phyloP scores from a whole-genome alignment of 2,888 invertebrate genomes.

The Steinernema carpocapsae region DNA sequence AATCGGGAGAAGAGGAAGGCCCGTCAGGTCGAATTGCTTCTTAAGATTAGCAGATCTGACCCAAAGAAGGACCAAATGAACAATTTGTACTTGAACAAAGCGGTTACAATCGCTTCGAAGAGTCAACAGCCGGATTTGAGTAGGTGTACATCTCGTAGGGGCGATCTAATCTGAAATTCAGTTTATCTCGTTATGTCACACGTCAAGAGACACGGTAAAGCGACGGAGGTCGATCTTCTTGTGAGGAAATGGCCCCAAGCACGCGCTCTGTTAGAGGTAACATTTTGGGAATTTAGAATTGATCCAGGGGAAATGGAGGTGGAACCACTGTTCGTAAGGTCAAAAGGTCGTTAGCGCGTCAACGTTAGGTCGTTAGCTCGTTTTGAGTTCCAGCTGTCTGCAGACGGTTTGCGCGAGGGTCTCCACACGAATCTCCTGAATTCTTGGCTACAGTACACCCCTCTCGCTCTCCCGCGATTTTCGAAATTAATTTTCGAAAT shows the following conservation, averaged over 20 bases:
- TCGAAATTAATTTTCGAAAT: no score
- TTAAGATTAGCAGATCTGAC: conserved; percentile 41
- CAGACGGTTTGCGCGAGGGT: no score
- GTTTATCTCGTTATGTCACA: conserved; percentile 50
- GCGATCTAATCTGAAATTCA: conserved; percentile 16
- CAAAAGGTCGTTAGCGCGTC: no score
- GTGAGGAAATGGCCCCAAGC: conserved; percentile 48
- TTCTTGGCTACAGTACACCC: no score
- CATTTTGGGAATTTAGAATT: background rate
- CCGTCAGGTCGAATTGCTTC: conserved; percentile 45
- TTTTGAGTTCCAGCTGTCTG: no score
- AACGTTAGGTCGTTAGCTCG: no score
- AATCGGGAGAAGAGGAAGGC: conserved; percentile 45
- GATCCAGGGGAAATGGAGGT: no score
- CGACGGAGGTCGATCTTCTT: conserved; percentile 44
- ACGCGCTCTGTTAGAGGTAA: conserved; percentile 44
- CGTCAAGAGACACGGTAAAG: conserved; percentile 36
- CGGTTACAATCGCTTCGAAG: conserved; percentile 45
- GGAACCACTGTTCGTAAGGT: no score
- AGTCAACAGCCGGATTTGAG: conserved; percentile 51
- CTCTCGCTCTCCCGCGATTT: no score
- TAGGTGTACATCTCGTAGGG: conserved; percentile 5
- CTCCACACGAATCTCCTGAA: no score
- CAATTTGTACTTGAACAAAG: conserved; percentile 39
- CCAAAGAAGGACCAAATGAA: conserved; percentile 36